Conservation (phyloP, 2,888 invertebrate species). For the Dysmachus trigonus region DNA sequence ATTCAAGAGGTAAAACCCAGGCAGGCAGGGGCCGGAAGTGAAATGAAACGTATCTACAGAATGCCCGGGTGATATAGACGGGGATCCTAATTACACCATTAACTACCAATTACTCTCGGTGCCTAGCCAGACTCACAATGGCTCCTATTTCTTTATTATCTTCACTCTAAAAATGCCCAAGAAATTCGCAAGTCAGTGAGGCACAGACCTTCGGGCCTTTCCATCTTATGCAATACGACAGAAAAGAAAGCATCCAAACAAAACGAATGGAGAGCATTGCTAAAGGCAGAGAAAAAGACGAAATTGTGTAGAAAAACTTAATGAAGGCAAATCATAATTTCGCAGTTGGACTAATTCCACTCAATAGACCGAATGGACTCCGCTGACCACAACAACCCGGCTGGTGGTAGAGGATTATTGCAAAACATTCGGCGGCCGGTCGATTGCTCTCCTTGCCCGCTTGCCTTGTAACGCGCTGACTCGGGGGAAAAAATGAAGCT, state of each 20-base stretch:
- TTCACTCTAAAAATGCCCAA: background rate
- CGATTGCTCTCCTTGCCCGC: background rate
- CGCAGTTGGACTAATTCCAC: background rate
- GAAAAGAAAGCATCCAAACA: background rate
- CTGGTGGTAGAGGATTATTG: background rate
- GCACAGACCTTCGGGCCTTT: background rate
- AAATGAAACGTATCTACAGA: background rate
- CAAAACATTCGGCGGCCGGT: background rate
- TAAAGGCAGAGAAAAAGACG: background rate
- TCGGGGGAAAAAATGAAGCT: background rate
- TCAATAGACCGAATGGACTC: background rate
- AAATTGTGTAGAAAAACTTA: constrained; percentile 2
- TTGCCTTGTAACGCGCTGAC: background rate
- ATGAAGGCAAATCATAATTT: background rate
- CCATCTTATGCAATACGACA: background rate
- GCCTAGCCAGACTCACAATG: background rate
- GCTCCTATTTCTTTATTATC: constrained; percentile 3
- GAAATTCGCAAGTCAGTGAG: background rate
- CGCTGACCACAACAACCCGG: background rate
- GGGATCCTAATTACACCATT: constrained; percentile 8
- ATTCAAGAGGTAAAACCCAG: background rate
- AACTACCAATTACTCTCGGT: constrained; percentile 16
- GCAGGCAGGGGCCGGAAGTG: background rate
- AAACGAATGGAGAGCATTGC: background rate
- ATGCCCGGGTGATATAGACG: background rate